These are phyloP conservation scores for Colletes latitarsis DNA, from an alignment of 1,140 invertebrate genomes.

Conservation along the genomic window DNA sequence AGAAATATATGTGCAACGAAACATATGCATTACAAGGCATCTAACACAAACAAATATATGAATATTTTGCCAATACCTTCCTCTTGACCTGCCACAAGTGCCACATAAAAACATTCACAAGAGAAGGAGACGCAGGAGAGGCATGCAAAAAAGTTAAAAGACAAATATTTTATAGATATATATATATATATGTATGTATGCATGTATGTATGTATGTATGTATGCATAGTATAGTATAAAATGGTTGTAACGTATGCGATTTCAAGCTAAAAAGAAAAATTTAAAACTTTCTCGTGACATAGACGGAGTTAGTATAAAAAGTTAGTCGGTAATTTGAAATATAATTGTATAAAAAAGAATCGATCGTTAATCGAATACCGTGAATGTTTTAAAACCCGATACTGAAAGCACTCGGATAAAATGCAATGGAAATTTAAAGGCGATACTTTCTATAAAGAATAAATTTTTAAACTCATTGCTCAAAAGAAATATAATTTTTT, in stretches of 20 bases:
- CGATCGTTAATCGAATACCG: not conserved
- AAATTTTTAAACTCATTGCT: not conserved
- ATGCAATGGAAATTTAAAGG: not conserved
- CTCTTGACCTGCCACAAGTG: constrained; percentile 83
- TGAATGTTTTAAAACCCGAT: not conserved
- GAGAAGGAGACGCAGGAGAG: constrained; percentile 81
- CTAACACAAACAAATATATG: constrained; percentile 71
- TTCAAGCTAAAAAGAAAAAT: constrained; percentile 48
- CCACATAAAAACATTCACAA: constrained; percentile 84
- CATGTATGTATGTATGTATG: too few species aligned
- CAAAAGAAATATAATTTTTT: not conserved
- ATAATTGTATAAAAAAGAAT: constrained; percentile 16
- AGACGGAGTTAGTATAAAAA: constrained; percentile 39
- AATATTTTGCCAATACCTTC: constrained; percentile 83
- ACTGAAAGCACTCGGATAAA: not conserved
- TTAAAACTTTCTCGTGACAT: not conserved
- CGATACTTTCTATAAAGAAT: not conserved
- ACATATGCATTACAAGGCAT: constrained; percentile 51
- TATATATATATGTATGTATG: constrained; percentile 64
- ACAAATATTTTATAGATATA: constrained; percentile 78
- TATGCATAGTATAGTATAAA: constrained; percentile 58
- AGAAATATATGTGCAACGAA: constrained; percentile 27
- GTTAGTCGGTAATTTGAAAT: constrained; percentile 19
- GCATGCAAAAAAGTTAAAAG: constrained; percentile 83
- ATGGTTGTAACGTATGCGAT: constrained; percentile 58